Conservation (phyloP, 2,888 invertebrate species). For the Diarsia brunnea region DNA sequence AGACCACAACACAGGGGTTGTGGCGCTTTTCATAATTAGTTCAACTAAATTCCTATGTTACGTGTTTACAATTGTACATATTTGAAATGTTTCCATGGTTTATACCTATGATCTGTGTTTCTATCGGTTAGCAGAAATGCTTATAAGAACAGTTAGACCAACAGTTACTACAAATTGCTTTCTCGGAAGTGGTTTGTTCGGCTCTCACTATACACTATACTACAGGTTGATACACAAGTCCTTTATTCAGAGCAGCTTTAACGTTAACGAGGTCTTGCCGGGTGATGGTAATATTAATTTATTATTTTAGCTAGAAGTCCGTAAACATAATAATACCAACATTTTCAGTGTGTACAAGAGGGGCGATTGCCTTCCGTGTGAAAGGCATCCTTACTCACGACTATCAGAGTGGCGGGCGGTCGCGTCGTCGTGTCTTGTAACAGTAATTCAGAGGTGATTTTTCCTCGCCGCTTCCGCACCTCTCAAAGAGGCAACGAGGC, state of each 20-base stretch:
- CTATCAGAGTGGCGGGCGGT: slow-evolving; percentile 56
- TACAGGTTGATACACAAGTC: slow-evolving; percentile 9
- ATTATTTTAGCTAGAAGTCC: neutral
- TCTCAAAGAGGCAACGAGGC: slow-evolving; percentile 75
- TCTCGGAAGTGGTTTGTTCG: slow-evolving; percentile 27
- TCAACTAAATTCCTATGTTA: neutral
- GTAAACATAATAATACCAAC: neutral
- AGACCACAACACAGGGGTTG: slow-evolving; percentile 34
- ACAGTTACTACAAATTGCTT: slow-evolving; percentile 26
- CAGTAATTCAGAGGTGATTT: slow-evolving; percentile 76
- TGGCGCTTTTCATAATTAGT: slow-evolving; percentile 33
- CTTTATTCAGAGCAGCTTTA: neutral
- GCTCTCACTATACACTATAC: slow-evolving; percentile 14
- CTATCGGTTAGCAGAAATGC: slow-evolving; percentile 13
- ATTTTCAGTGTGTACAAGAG: slow-evolving; percentile 20
- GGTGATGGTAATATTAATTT: neutral
- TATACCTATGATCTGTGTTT: neutral
- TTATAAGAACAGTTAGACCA: slow-evolving; percentile 14
- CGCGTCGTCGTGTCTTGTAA: slow-evolving; percentile 67
- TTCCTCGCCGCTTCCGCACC: slow-evolving; percentile 75
- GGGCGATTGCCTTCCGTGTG: slow-evolving; percentile 49
- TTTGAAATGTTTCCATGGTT: slow-evolving; percentile 1
- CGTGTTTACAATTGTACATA: neutral
- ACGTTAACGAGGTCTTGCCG: neutral
- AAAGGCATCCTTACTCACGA: slow-evolving; percentile 53